Evolutionary conservation across 2,113 vertebrate species (phyloP), one percentile per base, ranked within the genome.

Genomic region (Donacobius atricapilla): DNA sequence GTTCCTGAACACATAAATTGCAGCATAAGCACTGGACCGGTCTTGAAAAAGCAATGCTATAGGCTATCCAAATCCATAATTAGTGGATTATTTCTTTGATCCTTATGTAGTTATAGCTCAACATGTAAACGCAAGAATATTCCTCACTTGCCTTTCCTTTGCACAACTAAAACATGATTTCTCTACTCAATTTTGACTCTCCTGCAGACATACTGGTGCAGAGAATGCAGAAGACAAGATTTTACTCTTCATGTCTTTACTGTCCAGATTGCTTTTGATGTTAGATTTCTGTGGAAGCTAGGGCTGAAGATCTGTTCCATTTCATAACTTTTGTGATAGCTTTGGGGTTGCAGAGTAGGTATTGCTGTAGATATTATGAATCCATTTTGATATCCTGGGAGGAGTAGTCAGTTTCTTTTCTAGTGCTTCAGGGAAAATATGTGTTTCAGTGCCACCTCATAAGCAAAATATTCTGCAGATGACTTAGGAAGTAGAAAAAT

Each of bases 381-480:
- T 69, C 39, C 53, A 23, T 94, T 80, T 83, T 88, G 42, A 78
- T 83, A 60, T 28, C 16, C 33, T 70, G 39, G 44, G 21, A 94
- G 16, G n/a, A 94, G 27, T 27, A 87, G 25, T 83, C 37, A 22
- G 12, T 50, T 87, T 24, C 58, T 76, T 83, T 92, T 84, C 35
- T 81, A 57, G 31, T 73, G 16, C 50, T 72, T 60, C 22, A 53
- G 58, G 71, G 61, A 77, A 95, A 92, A 64, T 30, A 51, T 0
- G 9, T 69, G 31, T 96, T 96, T 82, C 27, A 42, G 66, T 80
- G 54, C 39, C 68, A 70, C 39, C 30, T 88, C 60, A 30, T 66
- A 76, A 94, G 58, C 25, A 83, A 86, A 93, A 47, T 78, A 30
- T 90, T 91, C 63, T 47, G 16, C 42, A 77, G 44, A 72, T 85